phyloP scores from a whole-genome alignment of 2,113 vertebrate genomes.

The Ovis canadensis region DNA sequence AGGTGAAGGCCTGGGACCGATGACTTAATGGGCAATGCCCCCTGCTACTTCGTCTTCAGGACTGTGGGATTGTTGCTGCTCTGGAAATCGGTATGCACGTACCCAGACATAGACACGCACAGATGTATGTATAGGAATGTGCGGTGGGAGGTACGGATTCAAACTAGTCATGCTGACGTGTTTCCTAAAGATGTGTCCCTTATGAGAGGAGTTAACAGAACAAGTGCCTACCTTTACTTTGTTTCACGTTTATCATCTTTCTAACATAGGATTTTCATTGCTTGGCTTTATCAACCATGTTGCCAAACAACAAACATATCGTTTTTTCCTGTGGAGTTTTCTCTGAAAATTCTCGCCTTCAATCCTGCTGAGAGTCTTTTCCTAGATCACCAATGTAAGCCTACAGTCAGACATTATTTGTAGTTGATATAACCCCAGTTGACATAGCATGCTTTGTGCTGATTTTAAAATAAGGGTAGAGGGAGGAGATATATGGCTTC shows the following conservation, averaged over 20 bases:
- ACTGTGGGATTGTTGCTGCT: slow-evolving; percentile 83
- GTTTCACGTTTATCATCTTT: neutral
- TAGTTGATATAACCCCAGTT: neutral
- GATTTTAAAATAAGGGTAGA: slow-evolving; percentile 52
- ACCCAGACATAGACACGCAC: neutral
- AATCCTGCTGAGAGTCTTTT: neutral
- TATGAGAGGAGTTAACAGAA: slow-evolving; percentile 36
- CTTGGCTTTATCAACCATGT: neutral
- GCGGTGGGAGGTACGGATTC: neutral
- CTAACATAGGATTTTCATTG: neutral
- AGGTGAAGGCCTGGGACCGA: slow-evolving; percentile 86
- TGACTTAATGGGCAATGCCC: slow-evolving; percentile 90
- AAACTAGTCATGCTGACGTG: slow-evolving; percentile 74
- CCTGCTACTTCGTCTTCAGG: slow-evolving; percentile 67
- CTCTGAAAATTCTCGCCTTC: neutral
- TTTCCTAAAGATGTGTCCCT: slow-evolving; percentile 82
- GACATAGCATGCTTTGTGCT: slow-evolving; percentile 22
- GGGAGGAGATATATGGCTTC: neutral
- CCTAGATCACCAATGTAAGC: neutral
- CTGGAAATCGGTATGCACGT: slow-evolving; percentile 77
- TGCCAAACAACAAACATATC: neutral
- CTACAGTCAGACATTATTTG: neutral
- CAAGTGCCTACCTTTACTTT: neutral
- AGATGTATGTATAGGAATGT: neutral
- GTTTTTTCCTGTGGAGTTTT: neutral